Conservation (phyloP, 2,888 invertebrate genomes). For the Caenorhabditis japonica region DNA sequence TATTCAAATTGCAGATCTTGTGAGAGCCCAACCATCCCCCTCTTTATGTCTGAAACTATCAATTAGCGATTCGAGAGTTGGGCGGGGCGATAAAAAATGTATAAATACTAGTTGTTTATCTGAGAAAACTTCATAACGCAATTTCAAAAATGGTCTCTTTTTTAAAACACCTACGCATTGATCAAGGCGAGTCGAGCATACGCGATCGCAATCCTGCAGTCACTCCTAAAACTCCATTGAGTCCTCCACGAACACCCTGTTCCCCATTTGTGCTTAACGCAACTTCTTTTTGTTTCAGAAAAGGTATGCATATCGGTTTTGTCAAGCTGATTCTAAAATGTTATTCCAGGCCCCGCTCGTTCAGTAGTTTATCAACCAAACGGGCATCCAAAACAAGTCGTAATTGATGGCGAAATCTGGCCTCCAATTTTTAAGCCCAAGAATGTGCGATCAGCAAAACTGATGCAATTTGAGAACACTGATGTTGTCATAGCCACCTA, state of each 20-base stretch:
- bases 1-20: background rate
- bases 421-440: constrained; percentile 75
- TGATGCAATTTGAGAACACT: constrained; percentile 60
- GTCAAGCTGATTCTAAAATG: background rate
- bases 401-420: constrained; percentile 76
- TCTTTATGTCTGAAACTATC: constrained; percentile 10
- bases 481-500: constrained; percentile 77
- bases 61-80: constrained; percentile 3
- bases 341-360: constrained; percentile 53
- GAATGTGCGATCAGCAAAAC: constrained; percentile 72
- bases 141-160: constrained; percentile 43
- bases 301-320: constrained; percentile 40
- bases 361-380: constrained; percentile 68
- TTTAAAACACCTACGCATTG: constrained; percentile 58
- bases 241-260: constrained; percentile 57
- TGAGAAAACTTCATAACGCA: background rate
- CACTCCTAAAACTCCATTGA: constrained; percentile 58
- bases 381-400: constrained; percentile 72
- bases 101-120: background rate
- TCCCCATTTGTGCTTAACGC: constrained; percentile 62
- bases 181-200: constrained; percentile 45
- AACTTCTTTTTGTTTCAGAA: constrained; percentile 60
- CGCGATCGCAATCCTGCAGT: constrained; percentile 56
- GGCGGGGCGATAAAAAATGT: constrained; percentile 12
- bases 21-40: background rate